Evolutionary conservation across 2,113 vertebrate species (phyloP).

Genomic region (Sorex fumeus): DNA sequence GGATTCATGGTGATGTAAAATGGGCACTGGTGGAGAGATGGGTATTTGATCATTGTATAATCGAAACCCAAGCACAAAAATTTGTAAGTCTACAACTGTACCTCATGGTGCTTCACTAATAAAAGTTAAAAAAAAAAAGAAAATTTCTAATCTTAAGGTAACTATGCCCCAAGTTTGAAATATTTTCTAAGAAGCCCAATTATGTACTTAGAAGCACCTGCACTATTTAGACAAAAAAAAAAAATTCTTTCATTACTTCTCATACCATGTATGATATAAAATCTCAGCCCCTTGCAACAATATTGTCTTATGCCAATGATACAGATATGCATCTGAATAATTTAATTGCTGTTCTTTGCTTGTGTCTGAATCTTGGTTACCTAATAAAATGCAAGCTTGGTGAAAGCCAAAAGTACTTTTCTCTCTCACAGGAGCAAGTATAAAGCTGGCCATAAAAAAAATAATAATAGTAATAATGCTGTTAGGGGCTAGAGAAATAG

Average conservation of each 20-base stretch:
- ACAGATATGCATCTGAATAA: constrained; percentile 55
- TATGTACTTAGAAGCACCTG: neutral
- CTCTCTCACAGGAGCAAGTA: neutral
- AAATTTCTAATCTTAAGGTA: constrained; percentile 29
- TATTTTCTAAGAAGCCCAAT: neutral
- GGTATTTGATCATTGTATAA: no score
- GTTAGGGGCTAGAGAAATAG: no score
- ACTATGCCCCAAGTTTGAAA: constrained; percentile 1
- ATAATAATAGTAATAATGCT: no score
- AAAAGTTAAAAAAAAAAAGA: no score
- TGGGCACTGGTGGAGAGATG: no score
- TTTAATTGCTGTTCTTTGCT: constrained; percentile 18
- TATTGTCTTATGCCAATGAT: neutral
- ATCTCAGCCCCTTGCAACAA: neutral
- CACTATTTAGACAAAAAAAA: constrained; percentile 49
- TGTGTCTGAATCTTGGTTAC: constrained; percentile 25
- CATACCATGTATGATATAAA: constrained; percentile 9
- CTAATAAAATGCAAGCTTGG: constrained; percentile 28
- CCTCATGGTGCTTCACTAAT: no score
- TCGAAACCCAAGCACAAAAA: no score
- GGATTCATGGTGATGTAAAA: no score
- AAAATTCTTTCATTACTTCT: constrained; percentile 15
- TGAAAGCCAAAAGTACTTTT: constrained; percentile 59
- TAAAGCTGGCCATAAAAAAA: neutral
- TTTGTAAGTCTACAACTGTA: no score